Percentiles rank a stretch among this genome's conserved stretches.
These are phyloP conservation scores for Cryptoblepharus egeriae DNA, from an alignment of 2,797 vertebrate species.

Conservation along the genomic window DNA sequence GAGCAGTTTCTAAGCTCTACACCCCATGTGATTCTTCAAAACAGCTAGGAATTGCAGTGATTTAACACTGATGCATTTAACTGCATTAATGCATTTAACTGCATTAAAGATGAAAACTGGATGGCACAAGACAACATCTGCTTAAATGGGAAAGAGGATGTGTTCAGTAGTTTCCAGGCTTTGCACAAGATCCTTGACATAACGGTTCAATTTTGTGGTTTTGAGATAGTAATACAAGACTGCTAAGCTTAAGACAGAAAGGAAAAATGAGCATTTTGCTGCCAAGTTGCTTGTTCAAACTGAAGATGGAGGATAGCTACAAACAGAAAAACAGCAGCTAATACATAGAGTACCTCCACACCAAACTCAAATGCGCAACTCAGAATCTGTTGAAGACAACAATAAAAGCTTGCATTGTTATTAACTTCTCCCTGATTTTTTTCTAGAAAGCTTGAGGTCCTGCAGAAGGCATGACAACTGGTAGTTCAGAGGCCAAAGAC, in stretches of 20 bases:
- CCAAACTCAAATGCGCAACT: neutral
- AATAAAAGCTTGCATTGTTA: neutral
- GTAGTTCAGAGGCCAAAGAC: neutral
- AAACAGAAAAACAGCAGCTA: neutral
- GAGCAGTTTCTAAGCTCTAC: neutral
- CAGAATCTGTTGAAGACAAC: neutral
- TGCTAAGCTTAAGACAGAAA: neutral
- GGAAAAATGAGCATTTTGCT: neutral
- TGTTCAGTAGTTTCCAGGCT: neutral
- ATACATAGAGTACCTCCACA: neutral
- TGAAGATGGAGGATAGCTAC: neutral
- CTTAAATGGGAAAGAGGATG: neutral
- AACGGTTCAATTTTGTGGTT: neutral
- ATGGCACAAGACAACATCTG: neutral
- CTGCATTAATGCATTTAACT: no score
- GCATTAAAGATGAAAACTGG: neutral
- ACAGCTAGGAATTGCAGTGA: neutral
- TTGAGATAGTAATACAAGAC: neutral
- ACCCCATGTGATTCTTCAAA: neutral
- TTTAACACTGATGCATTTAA: neutral
- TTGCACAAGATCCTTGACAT: neutral
- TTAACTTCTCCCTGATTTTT: neutral
- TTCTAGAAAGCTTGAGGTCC: neutral
- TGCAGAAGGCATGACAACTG: neutral
- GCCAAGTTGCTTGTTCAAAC: neutral